Evolutionary conservation across 2,113 vertebrate species (phyloP).

Genomic region (Cyanoramphus novaezelandiae): DNA sequence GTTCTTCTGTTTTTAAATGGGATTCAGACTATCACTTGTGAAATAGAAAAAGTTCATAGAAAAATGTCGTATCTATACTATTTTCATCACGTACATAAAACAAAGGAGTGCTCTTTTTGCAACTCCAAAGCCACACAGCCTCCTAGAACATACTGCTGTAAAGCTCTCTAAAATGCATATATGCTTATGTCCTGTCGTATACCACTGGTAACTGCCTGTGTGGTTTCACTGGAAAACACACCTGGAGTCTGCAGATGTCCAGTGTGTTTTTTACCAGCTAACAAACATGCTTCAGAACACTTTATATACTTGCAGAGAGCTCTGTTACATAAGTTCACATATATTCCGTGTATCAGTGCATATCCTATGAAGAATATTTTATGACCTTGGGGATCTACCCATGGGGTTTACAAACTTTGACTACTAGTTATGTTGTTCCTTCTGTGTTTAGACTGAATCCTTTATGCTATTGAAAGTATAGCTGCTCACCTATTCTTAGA

Average conservation of each 20-base stretch:
- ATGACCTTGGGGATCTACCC: neutral
- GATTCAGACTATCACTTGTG: neutral
- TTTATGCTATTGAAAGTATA: neutral
- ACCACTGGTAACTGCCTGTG: neutral
- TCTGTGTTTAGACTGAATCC: neutral
- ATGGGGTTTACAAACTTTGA: neutral
- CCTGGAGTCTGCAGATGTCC: too few relatives aligned
- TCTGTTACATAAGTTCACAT: neutral
- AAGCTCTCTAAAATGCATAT: neutral
- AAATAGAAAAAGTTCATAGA: neutral
- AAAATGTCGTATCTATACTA: neutral
- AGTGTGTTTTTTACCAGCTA: neutral
- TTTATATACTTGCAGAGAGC: neutral
- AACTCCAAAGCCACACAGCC: neutral
- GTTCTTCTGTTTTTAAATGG: constrained; percentile 10
- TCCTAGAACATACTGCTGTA: neutral
- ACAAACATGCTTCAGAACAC: neutral
- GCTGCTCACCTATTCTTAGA: neutral
- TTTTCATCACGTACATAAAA: neutral
- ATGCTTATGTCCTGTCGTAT: neutral
- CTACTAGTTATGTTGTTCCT: neutral
- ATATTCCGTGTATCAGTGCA: neutral
- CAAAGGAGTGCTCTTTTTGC: neutral
- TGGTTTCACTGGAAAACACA: neutral
- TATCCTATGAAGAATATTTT: neutral